Conservation (phyloP, 2,797 vertebrate species). For the Silurus lanzhouensis region DNA sequence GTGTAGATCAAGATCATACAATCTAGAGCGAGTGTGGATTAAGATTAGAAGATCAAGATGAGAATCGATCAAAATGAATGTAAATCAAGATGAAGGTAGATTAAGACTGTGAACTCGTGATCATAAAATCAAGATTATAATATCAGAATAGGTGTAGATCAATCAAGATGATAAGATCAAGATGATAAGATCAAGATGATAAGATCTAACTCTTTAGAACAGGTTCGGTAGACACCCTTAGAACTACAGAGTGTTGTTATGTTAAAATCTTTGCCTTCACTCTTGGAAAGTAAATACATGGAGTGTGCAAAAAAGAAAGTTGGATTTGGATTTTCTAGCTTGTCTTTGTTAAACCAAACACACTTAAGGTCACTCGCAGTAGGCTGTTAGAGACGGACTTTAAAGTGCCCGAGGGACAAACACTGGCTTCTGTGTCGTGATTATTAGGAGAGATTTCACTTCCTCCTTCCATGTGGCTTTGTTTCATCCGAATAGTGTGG, state of each 20-base stretch:
- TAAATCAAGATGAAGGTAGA: too few species aligned
- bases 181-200: too few species aligned
- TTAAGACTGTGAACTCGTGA: too few species aligned
- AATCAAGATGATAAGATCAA: too few species aligned
- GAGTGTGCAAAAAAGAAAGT: neutral
- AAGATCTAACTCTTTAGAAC: neutral
- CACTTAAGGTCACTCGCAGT: constrained; percentile 9
- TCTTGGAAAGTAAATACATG: neutral
- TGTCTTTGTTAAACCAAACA: constrained; percentile 14
- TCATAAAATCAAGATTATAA: too few species aligned
- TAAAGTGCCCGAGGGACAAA: constrained; percentile 20
- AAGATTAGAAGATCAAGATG: neutral
- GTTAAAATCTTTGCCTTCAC: neutral
- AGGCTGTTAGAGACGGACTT: neutral
- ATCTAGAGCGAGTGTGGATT: too few species aligned
- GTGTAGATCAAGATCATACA: neutral
- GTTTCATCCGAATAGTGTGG: constrained; percentile 14
- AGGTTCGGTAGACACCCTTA: neutral
- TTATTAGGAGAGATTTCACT: constrained; percentile 50
- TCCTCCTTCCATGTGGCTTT: constrained; percentile 46
- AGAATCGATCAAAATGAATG: too few species aligned
- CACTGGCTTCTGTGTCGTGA: constrained; percentile 41
- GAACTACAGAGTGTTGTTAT: neutral
- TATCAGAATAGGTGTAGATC: too few species aligned
- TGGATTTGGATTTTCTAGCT: neutral